Percentiles rank a stretch among this genome's conserved stretches.
Conservation (phyloP, 1,140 invertebrate species). For the Ruditapes philippinarum region DNA sequence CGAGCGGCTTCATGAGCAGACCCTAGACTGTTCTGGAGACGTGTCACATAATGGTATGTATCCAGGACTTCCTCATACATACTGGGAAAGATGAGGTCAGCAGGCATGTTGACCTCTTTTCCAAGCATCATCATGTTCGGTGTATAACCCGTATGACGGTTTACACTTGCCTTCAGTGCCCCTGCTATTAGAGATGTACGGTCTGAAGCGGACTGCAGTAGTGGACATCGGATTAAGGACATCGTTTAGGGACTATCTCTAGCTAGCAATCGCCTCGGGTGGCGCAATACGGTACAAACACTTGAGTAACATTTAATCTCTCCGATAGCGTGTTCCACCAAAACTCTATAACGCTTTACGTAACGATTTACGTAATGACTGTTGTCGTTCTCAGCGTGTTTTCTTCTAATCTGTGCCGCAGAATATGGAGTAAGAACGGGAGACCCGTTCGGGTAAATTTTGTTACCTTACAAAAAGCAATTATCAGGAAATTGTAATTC, state of each 20-base stretch:
- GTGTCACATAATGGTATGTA: neutral
- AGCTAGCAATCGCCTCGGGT: neutral
- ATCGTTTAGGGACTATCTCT: too few species aligned
- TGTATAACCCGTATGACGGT: conserved; percentile 27
- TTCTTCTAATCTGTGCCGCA: too few species aligned
- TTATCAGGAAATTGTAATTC: too few species aligned
- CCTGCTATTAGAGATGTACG: conserved; percentile 37
- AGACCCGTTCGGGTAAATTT: neutral
- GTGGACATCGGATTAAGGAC: too few species aligned
- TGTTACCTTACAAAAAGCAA: neutral
- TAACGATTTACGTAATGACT: too few species aligned
- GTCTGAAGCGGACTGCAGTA: too few species aligned
- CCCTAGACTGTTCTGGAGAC: neutral
- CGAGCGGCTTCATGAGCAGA: conserved; percentile 27
- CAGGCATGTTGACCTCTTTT: conserved; percentile 46
- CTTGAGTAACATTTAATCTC: too few species aligned
- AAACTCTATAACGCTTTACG: too few species aligned
- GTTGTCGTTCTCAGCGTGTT: too few species aligned
- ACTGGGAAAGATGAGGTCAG: conserved; percentile 29
- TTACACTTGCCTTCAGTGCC: conserved; percentile 16
- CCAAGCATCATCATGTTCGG: conserved; percentile 54
- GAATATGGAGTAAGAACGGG: too few species aligned
- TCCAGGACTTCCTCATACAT: neutral
- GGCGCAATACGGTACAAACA: too few species aligned
- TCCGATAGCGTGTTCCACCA: too few species aligned